Evolutionary conservation across 1,140 invertebrate genomes (phyloP).

Genomic region (Wiebesia pumilae): DNA sequence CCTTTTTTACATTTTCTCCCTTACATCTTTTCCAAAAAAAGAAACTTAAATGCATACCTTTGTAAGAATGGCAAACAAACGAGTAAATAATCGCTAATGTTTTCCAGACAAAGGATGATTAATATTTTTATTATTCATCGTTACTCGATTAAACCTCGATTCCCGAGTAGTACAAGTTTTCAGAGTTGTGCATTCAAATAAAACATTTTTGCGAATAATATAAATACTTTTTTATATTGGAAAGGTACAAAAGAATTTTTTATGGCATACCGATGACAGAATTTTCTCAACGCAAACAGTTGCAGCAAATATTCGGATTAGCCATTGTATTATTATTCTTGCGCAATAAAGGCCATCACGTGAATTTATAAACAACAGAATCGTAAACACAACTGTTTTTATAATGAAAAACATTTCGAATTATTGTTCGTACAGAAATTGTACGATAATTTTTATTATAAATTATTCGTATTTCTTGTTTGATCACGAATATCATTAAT

Average conservation of each 20-base stretch:
- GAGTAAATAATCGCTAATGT: no score
- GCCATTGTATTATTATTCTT: background rate
- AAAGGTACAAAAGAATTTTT: background rate
- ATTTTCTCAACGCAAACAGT: background rate
- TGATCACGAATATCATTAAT: no score
- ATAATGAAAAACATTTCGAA: background rate
- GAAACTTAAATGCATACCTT: background rate
- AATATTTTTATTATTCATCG: slow-evolving; percentile 33
- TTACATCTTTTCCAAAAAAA: no score
- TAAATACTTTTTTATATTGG: background rate
- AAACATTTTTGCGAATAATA: background rate
- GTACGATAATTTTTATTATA: no score
- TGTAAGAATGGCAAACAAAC: no score
- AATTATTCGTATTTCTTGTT: no score
- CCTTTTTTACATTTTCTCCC: no score
- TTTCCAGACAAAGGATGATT: background rate
- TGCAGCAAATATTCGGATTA: background rate
- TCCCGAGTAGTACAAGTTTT: background rate
- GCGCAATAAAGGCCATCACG: background rate
- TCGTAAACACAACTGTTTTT: background rate
- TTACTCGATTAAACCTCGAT: background rate
- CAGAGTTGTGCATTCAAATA: background rate
- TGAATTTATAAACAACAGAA: background rate
- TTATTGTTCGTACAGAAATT: background rate
- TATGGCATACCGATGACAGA: background rate